Conservation (phyloP, 2,888 invertebrate species). For the Arenicola marina region DNA sequence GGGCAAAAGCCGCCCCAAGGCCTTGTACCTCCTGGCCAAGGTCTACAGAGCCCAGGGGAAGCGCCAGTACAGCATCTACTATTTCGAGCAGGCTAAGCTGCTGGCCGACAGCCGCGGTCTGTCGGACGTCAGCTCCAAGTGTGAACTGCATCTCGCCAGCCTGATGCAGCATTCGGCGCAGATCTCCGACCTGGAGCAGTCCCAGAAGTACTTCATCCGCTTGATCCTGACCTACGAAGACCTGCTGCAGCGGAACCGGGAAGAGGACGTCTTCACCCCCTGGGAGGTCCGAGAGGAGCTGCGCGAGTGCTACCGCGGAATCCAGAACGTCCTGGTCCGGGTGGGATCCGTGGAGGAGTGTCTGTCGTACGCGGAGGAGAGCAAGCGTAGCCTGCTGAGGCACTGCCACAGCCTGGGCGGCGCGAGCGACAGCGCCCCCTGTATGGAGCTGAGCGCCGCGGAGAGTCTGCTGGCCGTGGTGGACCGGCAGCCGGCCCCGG, state of each 20-base stretch:
- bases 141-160: constrained; percentile 50
- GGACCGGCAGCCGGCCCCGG: constrained; percentile 47
- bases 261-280: constrained; percentile 49
- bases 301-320: constrained; percentile 47
- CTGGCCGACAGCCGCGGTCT: constrained; percentile 42
- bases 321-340: constrained; percentile 46
- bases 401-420: background rate
- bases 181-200: constrained; percentile 47
- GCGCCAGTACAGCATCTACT: constrained; percentile 46
- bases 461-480: constrained; percentile 46
- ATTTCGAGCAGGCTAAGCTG: constrained; percentile 36
- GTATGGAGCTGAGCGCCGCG: constrained; percentile 33
- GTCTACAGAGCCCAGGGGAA: constrained; percentile 43
- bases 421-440: background rate
- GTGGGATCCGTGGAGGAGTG: constrained; percentile 48
- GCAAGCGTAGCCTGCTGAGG: constrained; percentile 13
- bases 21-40: constrained; percentile 48
- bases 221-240: constrained; percentile 37
- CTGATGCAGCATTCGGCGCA: constrained; percentile 50
- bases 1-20: constrained; percentile 33
- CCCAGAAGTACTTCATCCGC: constrained; percentile 42
- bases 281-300: constrained; percentile 44
- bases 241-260: constrained; percentile 35
- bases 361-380: constrained; percentile 50
- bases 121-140: constrained; percentile 41